These are phyloP conservation scores for Rhombomys opimus DNA, from an alignment of 2,113 vertebrate species.

Conservation along the genomic window DNA sequence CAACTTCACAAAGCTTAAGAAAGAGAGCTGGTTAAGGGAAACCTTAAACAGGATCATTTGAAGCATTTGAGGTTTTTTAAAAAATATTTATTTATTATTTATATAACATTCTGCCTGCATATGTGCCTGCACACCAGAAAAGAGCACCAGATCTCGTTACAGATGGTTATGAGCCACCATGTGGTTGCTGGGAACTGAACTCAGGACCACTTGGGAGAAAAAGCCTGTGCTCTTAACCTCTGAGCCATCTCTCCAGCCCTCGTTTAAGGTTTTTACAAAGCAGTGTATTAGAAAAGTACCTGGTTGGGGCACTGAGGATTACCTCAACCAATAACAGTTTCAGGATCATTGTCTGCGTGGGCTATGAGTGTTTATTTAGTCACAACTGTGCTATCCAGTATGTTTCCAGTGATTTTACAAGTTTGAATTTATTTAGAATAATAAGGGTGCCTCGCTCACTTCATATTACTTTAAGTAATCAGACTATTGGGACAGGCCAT, in stretches of 20 bases:
- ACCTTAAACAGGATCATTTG: not conserved
- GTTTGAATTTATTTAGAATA: not conserved
- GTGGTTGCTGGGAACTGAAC: too few relatives aligned
- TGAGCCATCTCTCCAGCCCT: too few relatives aligned
- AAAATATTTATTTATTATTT: not conserved
- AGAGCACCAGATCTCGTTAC: too few relatives aligned
- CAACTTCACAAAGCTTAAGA: conserved; percentile 18
- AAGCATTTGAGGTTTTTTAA: conserved; percentile 17
- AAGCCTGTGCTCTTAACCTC: too few relatives aligned
- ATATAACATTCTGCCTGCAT: too few relatives aligned
- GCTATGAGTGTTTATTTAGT: not conserved
- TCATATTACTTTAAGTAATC: not conserved
- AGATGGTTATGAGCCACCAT: too few relatives aligned
- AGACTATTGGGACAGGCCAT: not conserved
- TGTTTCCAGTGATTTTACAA: not conserved
- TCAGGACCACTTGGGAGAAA: too few relatives aligned
- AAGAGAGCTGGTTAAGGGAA: not conserved
- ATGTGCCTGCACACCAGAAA: too few relatives aligned
- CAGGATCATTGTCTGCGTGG: not conserved
- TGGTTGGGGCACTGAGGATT: not conserved
- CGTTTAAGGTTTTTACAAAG: not conserved
- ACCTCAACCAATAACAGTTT: not conserved
- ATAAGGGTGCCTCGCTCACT: not conserved
- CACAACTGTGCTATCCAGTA: not conserved
- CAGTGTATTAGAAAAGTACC: fast-evolving